Evolutionary conservation across 2,888 invertebrate genomes (phyloP), one percentile per base, ranked within the genome.

Genomic region (Eristalinus aeneus): DNA sequence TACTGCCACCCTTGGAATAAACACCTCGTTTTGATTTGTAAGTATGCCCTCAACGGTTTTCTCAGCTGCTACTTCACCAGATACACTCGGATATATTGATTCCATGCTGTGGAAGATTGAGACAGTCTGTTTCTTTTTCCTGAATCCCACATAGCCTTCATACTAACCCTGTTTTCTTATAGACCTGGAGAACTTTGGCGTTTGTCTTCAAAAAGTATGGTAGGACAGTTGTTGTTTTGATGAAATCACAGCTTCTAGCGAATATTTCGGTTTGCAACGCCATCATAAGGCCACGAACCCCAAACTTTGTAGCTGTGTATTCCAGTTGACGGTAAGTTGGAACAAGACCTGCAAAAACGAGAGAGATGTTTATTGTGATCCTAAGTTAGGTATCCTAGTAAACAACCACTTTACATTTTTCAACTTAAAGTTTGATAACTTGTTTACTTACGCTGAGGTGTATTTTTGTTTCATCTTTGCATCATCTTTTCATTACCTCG

Each of bases 271-370:
- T 63, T 2, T 90, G 89, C 8, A 92, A 39, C 0, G 90, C 85
- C 10, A 65, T 84, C 91, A 93, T 92, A 16, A 92, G 89, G 0
- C 91, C 91, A 8, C 89, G 88, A 0, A 91, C 89, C 0, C 89
- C 93, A 54, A 89, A 92, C 88, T 93, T 93, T 5, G 92, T 90
- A 16, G 92, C 89, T 0, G 90, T 88, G 82, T 93, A 93, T 1
- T 89, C 23, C 0, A 88, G 36, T n/a, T 80, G 67, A 22, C 85
- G 89, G 1, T 88, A 78, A 5, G 89, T 0, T 0, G 90, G 80
- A 0, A 88, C 0, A 0, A 89, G 0, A 0, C 88, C 91, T 91
- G 10, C 27, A 5, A 27, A 2, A 27, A 27, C 5, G 27, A 27
- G 5, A 27, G 5, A 27, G 5, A 27, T 3, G 2, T 27, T 27